These are phyloP conservation scores for Monarcha castaneiventris DNA, from an alignment of 2,113 vertebrate genomes.

Conservation along the genomic window DNA sequence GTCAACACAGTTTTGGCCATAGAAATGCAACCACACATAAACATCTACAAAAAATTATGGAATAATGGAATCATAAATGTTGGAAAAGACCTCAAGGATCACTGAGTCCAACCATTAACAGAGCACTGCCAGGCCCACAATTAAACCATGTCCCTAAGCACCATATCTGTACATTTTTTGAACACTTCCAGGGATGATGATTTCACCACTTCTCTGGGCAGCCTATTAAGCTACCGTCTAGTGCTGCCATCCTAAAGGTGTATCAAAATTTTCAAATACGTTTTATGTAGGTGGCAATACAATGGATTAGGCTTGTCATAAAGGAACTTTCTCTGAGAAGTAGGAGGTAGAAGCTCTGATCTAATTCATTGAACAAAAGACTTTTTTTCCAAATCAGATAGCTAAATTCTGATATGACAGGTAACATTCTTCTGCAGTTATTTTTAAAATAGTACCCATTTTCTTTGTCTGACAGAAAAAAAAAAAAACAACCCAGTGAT, in stretches of 20 bases:
- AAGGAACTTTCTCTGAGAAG: background rate
- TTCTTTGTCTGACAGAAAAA: background rate
- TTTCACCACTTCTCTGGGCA: background rate
- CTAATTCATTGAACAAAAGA: background rate
- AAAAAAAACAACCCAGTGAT: background rate
- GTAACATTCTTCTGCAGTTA: background rate
- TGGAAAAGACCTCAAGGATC: background rate
- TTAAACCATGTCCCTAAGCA: background rate
- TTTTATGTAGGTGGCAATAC: background rate
- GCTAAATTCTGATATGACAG: background rate
- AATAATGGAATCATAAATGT: background rate
- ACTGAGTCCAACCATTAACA: background rate
- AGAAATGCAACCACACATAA: background rate
- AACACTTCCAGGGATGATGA: background rate
- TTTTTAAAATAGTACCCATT: background rate
- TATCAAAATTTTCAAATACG: background rate
- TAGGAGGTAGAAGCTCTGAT: background rate
- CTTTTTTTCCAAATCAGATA: background rate
- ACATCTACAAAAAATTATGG: background rate
- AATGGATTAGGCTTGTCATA: background rate
- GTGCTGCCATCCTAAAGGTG: background rate
- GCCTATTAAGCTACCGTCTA: fast-evolving
- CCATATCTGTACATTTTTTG: fast-evolving
- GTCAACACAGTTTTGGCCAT: background rate
- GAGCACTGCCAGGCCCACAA: background rate